Percentiles rank a stretch among this genome's conserved stretches.
Evolutionary conservation across 2,113 vertebrate species (phyloP).

Genomic region (Actenoides lindsayi): DNA sequence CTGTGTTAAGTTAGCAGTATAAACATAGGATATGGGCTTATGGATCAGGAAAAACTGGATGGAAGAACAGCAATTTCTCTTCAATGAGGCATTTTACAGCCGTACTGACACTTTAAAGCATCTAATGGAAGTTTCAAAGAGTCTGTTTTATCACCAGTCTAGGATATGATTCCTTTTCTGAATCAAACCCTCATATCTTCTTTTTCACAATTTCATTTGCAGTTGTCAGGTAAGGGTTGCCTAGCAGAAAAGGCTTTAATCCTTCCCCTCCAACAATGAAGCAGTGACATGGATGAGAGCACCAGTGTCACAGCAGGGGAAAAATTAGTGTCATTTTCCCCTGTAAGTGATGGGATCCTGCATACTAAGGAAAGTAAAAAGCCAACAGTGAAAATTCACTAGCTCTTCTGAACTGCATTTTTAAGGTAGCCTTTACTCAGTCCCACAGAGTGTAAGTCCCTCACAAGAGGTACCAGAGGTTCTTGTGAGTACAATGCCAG

Average conservation of each 20-base stretch:
- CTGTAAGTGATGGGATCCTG: background rate
- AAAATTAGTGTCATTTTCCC: background rate
- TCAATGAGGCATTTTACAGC: conserved; percentile 51
- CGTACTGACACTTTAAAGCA: background rate
- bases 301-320: background rate
- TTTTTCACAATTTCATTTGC: background rate
- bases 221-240: background rate
- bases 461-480: background rate
- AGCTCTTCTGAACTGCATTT: background rate
- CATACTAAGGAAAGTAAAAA: background rate
- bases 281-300: background rate
- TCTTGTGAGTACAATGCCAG: background rate
- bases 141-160: background rate
- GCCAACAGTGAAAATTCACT: background rate
- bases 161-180: conserved; percentile 10
- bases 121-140: conserved; percentile 33
- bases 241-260: background rate
- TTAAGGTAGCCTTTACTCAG: background rate
- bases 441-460: background rate
- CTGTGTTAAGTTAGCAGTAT: conserved; percentile 37
- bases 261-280: background rate
- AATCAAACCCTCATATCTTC: background rate
- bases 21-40: conserved; percentile 21
- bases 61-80: conserved; percentile 35
- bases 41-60: conserved; percentile 20